phyloP scores from a whole-genome alignment of 1,140 invertebrate genomes.

The Drosophila kanapiae region DNA sequence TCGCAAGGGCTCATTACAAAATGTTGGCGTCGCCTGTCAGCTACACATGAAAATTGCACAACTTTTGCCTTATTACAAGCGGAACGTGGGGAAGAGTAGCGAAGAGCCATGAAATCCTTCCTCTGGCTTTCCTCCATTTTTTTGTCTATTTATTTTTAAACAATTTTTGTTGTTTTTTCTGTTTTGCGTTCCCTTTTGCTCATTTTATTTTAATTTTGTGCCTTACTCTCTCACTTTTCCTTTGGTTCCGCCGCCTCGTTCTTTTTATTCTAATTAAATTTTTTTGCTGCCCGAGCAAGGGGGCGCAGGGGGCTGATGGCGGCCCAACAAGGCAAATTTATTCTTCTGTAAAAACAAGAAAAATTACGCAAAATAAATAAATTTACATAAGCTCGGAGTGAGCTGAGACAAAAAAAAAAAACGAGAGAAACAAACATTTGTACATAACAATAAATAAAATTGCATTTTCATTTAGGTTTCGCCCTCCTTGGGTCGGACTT shows the following conservation, averaged over 20 bases:
- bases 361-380: slow-evolving; percentile 85
- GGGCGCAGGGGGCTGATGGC: slow-evolving; percentile 1
- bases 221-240: slow-evolving; percentile 34
- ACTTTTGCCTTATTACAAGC: slow-evolving; percentile 79
- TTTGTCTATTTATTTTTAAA: slow-evolving; percentile 8
- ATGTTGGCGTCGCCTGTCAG: slow-evolving; percentile 70
- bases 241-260: slow-evolving; percentile 39
- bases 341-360: slow-evolving; percentile 83
- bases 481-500: slow-evolving; percentile 29
- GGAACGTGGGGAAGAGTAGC: slow-evolving; percentile 44
- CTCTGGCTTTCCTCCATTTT: slow-evolving; percentile 19
- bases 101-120: slow-evolving; percentile 28
- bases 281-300: slow-evolving; percentile 46
- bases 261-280: slow-evolving; percentile 85
- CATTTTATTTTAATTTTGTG: slow-evolving; percentile 72
- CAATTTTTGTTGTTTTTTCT: slow-evolving; percentile 15
- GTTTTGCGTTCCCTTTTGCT: slow-evolving; percentile 35
- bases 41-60: slow-evolving; percentile 84
- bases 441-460: slow-evolving; percentile 85
- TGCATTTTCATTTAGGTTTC: slow-evolving; percentile 72
- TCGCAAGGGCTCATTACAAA: slow-evolving; percentile 70
- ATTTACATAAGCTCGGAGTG: slow-evolving; percentile 80
- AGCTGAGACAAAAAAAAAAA: slow-evolving; percentile 31
- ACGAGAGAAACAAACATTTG: slow-evolving; percentile 48
- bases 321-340: slow-evolving; percentile 73